Conservation (phyloP, 2,888 invertebrate species). For the Trachelus troglodyta region DNA sequence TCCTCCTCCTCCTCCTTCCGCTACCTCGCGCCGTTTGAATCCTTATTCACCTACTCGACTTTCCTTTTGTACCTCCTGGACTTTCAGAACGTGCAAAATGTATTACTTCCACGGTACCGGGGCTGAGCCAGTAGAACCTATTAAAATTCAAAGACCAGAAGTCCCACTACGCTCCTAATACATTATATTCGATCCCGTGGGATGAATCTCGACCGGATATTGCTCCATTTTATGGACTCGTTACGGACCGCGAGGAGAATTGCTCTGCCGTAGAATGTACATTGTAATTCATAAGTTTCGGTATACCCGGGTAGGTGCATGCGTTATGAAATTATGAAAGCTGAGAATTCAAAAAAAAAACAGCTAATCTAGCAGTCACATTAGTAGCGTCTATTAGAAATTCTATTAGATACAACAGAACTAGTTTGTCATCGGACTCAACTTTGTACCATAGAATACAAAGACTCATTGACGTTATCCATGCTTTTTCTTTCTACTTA, state of each 20-base stretch:
- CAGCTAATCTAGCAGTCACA: too few species aligned
- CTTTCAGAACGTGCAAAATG: conserved; percentile 12
- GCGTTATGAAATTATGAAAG: neutral
- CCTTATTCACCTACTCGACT: conserved; percentile 14
- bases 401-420: neutral
- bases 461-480: neutral
- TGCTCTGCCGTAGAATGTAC: neutral
- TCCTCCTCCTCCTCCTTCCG: neutral
- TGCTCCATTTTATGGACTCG: neutral
- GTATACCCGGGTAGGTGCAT: neutral
- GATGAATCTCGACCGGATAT: neutral
- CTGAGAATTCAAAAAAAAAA: neutral
- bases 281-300: neutral
- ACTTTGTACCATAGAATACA: neutral
- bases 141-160: neutral
- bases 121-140: neutral
- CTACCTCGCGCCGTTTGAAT: conserved; percentile 13
- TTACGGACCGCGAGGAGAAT: neutral
- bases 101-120: neutral
- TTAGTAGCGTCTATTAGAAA: neutral
- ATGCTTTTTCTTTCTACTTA: neutral
- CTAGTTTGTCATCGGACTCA: neutral
- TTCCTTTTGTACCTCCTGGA: conserved; percentile 27
- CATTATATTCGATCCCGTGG: neutral
- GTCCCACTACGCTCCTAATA: neutral